Evolutionary conservation across 2,797 vertebrate genomes (phyloP).

Genomic region (Centropyge bicolor): DNA sequence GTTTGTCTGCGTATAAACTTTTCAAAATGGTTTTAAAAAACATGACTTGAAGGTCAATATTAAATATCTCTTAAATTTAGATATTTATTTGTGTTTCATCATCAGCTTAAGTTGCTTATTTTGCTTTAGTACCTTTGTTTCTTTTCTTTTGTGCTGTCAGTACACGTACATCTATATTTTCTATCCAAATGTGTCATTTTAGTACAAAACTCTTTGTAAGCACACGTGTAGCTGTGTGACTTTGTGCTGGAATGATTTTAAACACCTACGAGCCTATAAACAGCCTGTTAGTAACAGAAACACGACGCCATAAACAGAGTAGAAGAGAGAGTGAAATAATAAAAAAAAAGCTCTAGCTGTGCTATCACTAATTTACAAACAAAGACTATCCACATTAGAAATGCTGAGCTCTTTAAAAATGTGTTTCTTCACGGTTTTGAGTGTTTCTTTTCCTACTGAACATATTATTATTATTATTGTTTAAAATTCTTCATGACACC

Average conservation of each 20-base stretch:
- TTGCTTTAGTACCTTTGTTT: constrained; percentile 57
- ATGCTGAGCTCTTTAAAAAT: constrained; percentile 71
- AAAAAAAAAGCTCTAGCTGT: constrained; percentile 52
- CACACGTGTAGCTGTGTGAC: constrained; percentile 43
- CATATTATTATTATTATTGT: constrained; percentile 33
- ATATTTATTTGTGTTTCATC: not conserved
- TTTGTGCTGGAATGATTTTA: constrained; percentile 76
- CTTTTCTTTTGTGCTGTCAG: constrained; percentile 50
- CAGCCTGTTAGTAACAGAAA: constrained; percentile 82
- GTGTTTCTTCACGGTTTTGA: constrained; percentile 44
- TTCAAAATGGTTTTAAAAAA: constrained; percentile 36
- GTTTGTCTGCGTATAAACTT: constrained; percentile 36
- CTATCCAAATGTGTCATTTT: constrained; percentile 11
- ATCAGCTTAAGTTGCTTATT: constrained; percentile 14
- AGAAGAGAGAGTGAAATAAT: constrained; percentile 16
- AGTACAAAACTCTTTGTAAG: constrained; percentile 41
- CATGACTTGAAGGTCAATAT: constrained; percentile 2
- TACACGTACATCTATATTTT: constrained; percentile 7
- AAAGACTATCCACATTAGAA: constrained; percentile 76
- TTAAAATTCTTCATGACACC: constrained; percentile 83
- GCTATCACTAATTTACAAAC: constrained; percentile 68
- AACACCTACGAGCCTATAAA: constrained; percentile 67
- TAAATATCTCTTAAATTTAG: constrained; percentile 23
- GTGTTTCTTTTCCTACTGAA: constrained; percentile 50
- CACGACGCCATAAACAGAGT: constrained; percentile 52